A percentile compares a stretch with the other conserved stretches of the same genome.
Conservation (phyloP, 2,888 invertebrate species). For the Mechanitis messenoides region DNA sequence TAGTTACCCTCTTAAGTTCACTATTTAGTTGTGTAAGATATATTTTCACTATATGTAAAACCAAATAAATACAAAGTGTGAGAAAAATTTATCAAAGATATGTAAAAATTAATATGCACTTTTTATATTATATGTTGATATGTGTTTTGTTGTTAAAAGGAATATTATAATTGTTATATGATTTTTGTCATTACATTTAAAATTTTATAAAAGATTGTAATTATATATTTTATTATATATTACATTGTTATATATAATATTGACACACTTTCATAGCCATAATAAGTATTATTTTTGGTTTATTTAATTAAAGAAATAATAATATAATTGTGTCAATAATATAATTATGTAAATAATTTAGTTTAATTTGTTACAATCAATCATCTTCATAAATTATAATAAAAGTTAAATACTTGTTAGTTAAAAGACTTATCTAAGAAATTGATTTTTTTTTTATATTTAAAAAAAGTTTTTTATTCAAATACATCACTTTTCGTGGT, state of each 20-base stretch:
- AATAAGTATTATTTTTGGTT: slow-evolving; percentile 26
- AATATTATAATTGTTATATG: slow-evolving; percentile 40
- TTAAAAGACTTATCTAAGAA: no score
- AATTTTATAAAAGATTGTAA: slow-evolving; percentile 20
- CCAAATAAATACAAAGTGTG: slow-evolving; percentile 56
- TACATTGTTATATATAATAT: slow-evolving; percentile 17
- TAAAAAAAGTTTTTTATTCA: no score
- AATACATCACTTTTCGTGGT: slow-evolving; percentile 22
- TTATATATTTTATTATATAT: slow-evolving; percentile 13
- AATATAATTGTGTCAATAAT: no score
- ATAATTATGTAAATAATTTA: no score
- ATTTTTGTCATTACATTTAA: slow-evolving; percentile 58
- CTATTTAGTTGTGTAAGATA: slow-evolving; percentile 34
- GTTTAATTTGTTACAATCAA: no score
- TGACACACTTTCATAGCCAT: slow-evolving; percentile 24
- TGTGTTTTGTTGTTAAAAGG: slow-evolving; percentile 57
- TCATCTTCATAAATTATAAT: no score
- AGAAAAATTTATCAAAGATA: slow-evolving; percentile 55
- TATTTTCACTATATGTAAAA: slow-evolving; percentile 27
- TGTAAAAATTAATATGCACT: slow-evolving; percentile 21
- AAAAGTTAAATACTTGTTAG: no score
- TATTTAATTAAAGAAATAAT: slow-evolving; percentile 2
- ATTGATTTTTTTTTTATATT: no score
- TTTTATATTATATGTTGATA: slow-evolving; percentile 51
- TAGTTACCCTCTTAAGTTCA: slow-evolving; percentile 60